phyloP scores from a whole-genome alignment of 2,797 vertebrate species.

The Columba guinea region DNA sequence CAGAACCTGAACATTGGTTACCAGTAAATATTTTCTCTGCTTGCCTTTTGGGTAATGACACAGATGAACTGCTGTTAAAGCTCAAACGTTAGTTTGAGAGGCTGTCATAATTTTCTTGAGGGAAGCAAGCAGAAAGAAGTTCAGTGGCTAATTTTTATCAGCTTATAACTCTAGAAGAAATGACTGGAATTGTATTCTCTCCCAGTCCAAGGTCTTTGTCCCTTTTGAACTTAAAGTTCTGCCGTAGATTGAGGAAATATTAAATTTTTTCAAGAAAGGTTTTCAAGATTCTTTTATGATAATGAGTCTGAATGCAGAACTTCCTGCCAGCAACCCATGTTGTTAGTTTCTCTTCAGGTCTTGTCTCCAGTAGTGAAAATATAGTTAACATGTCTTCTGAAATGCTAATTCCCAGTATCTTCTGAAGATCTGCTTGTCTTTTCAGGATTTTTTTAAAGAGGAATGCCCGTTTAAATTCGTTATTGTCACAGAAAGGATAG shows the following conservation, averaged over 20 bases:
- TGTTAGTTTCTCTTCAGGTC: background rate
- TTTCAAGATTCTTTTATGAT: background rate
- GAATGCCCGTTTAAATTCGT: background rate
- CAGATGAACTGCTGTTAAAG: background rate
- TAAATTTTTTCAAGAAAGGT: background rate
- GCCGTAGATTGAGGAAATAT: background rate
- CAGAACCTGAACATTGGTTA: background rate
- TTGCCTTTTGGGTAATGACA: background rate
- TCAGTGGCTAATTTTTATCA: background rate
- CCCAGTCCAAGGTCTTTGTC: background rate
- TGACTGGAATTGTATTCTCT: background rate
- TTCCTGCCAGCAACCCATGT: background rate
- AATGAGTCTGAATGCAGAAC: background rate
- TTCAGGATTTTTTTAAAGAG: background rate
- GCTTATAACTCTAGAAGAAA: background rate
- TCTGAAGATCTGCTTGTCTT: background rate
- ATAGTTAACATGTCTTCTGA: background rate
- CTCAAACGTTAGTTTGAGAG: background rate
- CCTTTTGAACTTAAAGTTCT: background rate
- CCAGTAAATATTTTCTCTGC: background rate
- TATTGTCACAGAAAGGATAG: background rate
- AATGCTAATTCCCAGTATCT: background rate
- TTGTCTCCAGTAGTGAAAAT: background rate
- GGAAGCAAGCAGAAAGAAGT: background rate
- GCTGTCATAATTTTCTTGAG: background rate